Evolutionary conservation across 2,113 vertebrate species (phyloP).

Genomic region (Poecile atricapillus): DNA sequence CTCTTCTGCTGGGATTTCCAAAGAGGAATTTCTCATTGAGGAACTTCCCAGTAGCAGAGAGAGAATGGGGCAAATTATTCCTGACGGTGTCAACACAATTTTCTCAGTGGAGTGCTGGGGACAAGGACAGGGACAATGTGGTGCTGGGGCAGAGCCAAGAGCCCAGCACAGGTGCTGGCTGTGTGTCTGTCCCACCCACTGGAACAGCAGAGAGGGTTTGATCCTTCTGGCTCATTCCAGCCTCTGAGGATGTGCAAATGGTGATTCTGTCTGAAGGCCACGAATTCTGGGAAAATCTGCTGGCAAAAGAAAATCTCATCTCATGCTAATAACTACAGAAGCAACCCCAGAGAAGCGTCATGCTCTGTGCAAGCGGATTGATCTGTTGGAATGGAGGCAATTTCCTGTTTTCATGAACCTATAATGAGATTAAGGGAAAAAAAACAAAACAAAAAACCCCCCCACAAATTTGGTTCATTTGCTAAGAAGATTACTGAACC

Average conservation of each 20-base stretch:
- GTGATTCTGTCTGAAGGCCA: not conserved
- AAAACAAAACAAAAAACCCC: fast-evolving
- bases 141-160: not conserved
- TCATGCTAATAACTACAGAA: not conserved
- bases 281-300: not conserved
- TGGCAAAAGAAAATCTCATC: not conserved
- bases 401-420: slow-evolving; percentile 63
- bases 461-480: slow-evolving; percentile 22
- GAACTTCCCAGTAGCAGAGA: not conserved
- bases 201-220: not conserved
- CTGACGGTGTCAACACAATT: not conserved
- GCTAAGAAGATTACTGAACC: slow-evolving; percentile 33
- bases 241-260: not conserved
- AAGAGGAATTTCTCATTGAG: not conserved
- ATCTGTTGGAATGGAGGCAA: slow-evolving; percentile 43
- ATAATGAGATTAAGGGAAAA: slow-evolving; percentile 41
- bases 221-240: not conserved
- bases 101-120: not conserved
- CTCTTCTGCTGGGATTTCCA: not conserved
- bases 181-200: fast-evolving
- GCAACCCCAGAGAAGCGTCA: not conserved
- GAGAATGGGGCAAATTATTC: not conserved
- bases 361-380: not conserved
- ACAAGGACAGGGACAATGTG: fast-evolving
- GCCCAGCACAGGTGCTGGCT: too few relatives aligned